A percentile compares a stretch with the other conserved stretches of the same genome.
Evolutionary conservation across 2,113 vertebrate species (phyloP).

Genomic region (Amblyornis subalaris): DNA sequence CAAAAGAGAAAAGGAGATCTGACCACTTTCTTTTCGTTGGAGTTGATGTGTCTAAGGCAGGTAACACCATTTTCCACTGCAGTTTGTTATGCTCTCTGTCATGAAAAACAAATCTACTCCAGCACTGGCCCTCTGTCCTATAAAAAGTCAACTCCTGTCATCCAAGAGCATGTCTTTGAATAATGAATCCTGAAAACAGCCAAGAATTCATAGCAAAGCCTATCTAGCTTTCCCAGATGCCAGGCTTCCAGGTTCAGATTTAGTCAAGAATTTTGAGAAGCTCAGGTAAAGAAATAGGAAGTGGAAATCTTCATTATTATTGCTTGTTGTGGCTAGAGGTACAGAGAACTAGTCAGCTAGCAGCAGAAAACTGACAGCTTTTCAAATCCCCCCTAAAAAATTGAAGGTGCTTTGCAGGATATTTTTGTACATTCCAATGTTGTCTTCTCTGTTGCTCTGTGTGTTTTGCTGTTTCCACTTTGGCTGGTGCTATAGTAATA

Average conservation of each 20-base stretch:
- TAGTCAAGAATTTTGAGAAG: constrained; percentile 14
- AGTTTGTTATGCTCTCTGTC: not conserved
- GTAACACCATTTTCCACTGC: not conserved
- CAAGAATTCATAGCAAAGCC: not conserved
- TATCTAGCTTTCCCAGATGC: not conserved
- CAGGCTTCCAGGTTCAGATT: not conserved
- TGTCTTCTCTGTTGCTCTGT: not conserved
- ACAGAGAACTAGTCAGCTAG: not conserved
- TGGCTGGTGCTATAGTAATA: not conserved
- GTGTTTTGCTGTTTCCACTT: not conserved
- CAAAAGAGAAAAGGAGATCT: not conserved
- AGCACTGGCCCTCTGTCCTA: not conserved
- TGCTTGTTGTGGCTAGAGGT: not conserved
- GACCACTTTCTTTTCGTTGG: not conserved
- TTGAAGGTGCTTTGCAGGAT: not conserved
- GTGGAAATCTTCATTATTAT: constrained; percentile 11
- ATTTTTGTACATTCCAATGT: not conserved
- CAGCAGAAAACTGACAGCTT: constrained; percentile 33
- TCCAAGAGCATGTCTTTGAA: not conserved
- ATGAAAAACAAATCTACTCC: not conserved
- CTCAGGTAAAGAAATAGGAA: constrained; percentile 14
- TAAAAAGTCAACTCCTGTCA: not conserved
- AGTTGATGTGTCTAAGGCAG: not conserved
- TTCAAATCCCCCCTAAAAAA: constrained; percentile 32
- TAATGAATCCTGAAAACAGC: not conserved